phyloP scores from a whole-genome alignment of 2,113 vertebrate species.

The Amphiprion percula region DNA sequence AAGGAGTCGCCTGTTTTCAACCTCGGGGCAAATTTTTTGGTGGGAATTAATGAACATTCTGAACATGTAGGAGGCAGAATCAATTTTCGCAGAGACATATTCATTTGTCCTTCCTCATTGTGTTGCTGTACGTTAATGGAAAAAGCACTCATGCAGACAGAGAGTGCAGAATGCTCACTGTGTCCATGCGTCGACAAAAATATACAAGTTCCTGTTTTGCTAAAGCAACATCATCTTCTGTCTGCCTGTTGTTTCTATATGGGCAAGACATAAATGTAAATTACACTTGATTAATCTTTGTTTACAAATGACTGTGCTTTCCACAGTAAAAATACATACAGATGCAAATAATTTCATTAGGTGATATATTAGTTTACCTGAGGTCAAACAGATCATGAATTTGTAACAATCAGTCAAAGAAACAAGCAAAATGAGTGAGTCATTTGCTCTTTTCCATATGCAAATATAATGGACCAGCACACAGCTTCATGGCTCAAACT shows the following conservation, averaged over 20 bases:
- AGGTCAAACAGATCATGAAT: conserved; percentile 14
- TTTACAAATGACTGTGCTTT: conserved; percentile 20
- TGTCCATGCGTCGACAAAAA: conserved; percentile 30
- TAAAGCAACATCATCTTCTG: conserved; percentile 27
- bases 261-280: neutral
- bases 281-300: conserved; percentile 38
- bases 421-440: conserved; percentile 10
- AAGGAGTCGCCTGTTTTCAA: conserved; percentile 51
- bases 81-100: conserved; percentile 69
- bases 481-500: neutral
- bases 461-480: neutral
- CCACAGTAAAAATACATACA: neutral
- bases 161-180: conserved; percentile 55
- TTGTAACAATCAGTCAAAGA: conserved; percentile 2
- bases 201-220: conserved; percentile 39
- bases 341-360: conserved; percentile 24
- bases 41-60: conserved; percentile 72
- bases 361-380: conserved; percentile 6
- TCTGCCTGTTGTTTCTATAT: conserved; percentile 29
- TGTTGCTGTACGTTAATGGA: conserved; percentile 72
- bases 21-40: conserved; percentile 47
- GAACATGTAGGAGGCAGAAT: conserved; percentile 69
- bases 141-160: conserved; percentile 74
- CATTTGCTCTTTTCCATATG: conserved; percentile 10
- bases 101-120: conserved; percentile 67